Conservation (phyloP, 2,888 invertebrate genomes). For the Eurytoma californica region DNA sequence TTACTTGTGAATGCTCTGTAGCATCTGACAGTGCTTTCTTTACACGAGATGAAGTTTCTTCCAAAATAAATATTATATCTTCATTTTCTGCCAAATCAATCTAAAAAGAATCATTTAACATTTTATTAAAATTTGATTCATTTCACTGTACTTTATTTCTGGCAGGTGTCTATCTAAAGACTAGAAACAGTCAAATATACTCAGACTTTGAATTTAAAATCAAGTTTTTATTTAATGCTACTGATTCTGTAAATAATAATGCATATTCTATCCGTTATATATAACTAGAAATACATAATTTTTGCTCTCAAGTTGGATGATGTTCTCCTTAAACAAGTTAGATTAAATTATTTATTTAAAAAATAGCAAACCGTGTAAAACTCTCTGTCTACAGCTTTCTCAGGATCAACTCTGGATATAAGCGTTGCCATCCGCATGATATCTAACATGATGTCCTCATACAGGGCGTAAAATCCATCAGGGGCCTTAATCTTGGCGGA, state of each 20-base stretch:
- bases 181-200: too few species aligned
- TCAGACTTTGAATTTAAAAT: background rate
- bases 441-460: slow-evolving; percentile 85
- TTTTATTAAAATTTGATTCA: background rate
- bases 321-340: too few species aligned
- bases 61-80: slow-evolving; percentile 68
- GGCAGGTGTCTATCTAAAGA: too few species aligned
- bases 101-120: slow-evolving; percentile 54
- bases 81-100: slow-evolving; percentile 68
- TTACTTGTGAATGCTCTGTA: slow-evolving; percentile 64
- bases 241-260: too few species aligned
- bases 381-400: slow-evolving; percentile 61
- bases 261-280: too few species aligned
- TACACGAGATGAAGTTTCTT: slow-evolving; percentile 69
- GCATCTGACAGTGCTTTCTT: slow-evolving; percentile 64
- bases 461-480: slow-evolving; percentile 81
- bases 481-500: slow-evolving; percentile 82
- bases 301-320: too few species aligned
- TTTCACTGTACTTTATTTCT: too few species aligned
- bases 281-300: too few species aligned
- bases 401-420: slow-evolving; percentile 79
- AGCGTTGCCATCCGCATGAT: slow-evolving; percentile 85
- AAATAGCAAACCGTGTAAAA: slow-evolving; percentile 66
- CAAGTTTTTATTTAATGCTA: too few species aligned
- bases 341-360: slow-evolving; percentile 62